Evolutionary conservation across 1,140 invertebrate genomes (phyloP), one percentile per base, ranked within the genome.

Genomic region (Calosoma granatense): DNA sequence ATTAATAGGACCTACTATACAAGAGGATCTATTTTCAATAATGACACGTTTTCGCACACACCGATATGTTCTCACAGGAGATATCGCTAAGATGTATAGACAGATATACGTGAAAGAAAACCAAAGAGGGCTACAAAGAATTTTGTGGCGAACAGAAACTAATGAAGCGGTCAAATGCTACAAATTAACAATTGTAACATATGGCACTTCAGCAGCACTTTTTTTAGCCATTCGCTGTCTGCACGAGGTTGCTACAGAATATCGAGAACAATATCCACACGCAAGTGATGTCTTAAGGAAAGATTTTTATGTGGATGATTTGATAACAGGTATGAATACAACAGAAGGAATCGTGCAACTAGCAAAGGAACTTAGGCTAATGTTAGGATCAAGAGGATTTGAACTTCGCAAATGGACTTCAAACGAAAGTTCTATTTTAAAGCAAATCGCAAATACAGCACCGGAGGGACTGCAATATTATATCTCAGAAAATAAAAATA

Each of bases 221-320:
- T 68, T 57, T 58, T 54, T 66, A 23, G 63, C 66, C 55, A 63
- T 60, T n/a, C 43, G 63, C 17, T 61, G 57, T 22, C 23, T 68
- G 17, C 22, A 62, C 0, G 56, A 64, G 22, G 2, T 56, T 2
- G 17, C 15, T 2, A 20, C 26, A n/a, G 55, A 56, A 6, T 6
- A 20, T 3, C 4, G 51, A 20, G 4, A 4, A 56, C n/a, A 64
- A 67, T 64, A 57, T 41, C 66, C 67, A 3, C 43, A 30, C 41
- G 61, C 53, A 19, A 20, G 54, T 15, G 21, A 57, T 4, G 60
- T 69, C 0, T 64, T 72, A 4, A 36, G 59, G 23, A 57, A 36
- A 0, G 67, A 73, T 65, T 70, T 74, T 54, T 75, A 75, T 51
- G 68, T 75, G 1, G 74, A 77, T 62, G 73, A 76, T 60, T 21